Evolutionary conservation across 2,797 vertebrate genomes (phyloP).

Genomic region (Premnoplex brunnescens): DNA sequence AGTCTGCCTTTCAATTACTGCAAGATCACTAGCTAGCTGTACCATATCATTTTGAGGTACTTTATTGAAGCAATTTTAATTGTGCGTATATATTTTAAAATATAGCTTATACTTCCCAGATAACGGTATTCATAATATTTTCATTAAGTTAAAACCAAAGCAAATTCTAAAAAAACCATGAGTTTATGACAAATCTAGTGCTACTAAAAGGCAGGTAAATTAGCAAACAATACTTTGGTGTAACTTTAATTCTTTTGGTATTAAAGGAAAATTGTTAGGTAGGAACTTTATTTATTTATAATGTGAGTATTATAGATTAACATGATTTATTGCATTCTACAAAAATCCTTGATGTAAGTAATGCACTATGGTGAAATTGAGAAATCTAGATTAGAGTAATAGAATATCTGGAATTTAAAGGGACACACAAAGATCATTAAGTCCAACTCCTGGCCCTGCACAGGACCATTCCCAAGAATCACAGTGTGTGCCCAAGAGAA

Average conservation of each 20-base stretch:
- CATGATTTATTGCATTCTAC: not conserved
- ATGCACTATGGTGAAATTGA: not conserved
- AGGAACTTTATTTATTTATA: not conserved
- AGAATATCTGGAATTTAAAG: not conserved
- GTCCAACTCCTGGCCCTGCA: not conserved
- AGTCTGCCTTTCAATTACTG: not conserved
- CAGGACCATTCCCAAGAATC: not conserved
- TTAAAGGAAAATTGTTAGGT: not conserved
- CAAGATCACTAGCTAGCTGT: not conserved
- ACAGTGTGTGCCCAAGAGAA: no score
- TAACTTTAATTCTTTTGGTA: not conserved
- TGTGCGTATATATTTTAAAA: not conserved
- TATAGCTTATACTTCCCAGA: not conserved
- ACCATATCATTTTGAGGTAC: not conserved
- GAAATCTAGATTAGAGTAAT: not conserved
- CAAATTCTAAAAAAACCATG: not conserved
- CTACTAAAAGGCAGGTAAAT: not conserved
- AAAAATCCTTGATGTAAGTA: accelerated
- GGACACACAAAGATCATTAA: accelerated
- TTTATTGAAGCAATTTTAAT: not conserved
- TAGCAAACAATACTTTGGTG: not conserved
- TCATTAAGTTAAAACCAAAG: accelerated
- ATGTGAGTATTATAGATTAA: not conserved
- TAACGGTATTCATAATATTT: not conserved
- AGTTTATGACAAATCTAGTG: not conserved